phyloP scores from a whole-genome alignment of 2,888 invertebrate genomes.

The Neocrepidodera transversa region DNA sequence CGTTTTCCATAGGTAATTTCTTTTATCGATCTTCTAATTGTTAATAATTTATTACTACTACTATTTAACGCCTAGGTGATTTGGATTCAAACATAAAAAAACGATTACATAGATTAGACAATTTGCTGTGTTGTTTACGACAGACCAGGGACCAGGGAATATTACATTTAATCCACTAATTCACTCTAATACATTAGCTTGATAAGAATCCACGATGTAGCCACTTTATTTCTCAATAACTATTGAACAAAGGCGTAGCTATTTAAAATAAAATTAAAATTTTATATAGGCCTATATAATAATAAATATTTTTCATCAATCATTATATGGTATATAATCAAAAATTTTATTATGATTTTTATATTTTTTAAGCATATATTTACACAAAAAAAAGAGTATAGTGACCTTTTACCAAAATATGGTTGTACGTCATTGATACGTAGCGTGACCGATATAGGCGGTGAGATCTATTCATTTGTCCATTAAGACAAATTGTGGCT shows the following conservation, averaged over 20 bases:
- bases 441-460: conserved; percentile 36
- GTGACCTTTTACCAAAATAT: not conserved
- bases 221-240: conserved; percentile 33
- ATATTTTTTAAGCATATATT: no score
- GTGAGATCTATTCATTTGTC: conserved; percentile 36
- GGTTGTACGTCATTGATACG: not conserved
- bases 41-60: not conserved
- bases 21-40: not conserved
- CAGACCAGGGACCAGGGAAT: not conserved
- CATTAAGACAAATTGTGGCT: conserved; percentile 37
- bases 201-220: conserved; percentile 24
- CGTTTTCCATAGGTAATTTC: no score
- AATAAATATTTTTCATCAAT: no score
- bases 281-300: no score
- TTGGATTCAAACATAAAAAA: conserved; percentile 5
- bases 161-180: conserved; percentile 32
- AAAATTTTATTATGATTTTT: no score
- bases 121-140: conserved; percentile 6
- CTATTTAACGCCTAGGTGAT: conserved; percentile 2
- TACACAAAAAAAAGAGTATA: not conserved
- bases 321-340: no score
- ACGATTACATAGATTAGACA: conserved; percentile 6
- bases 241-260: conserved; percentile 11
- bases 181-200: conserved; percentile 37
- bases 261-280: no score